Base-by-base conservation (phyloP, 2,888 invertebrate genomes). In the Choreutis nemorana region DNA sequence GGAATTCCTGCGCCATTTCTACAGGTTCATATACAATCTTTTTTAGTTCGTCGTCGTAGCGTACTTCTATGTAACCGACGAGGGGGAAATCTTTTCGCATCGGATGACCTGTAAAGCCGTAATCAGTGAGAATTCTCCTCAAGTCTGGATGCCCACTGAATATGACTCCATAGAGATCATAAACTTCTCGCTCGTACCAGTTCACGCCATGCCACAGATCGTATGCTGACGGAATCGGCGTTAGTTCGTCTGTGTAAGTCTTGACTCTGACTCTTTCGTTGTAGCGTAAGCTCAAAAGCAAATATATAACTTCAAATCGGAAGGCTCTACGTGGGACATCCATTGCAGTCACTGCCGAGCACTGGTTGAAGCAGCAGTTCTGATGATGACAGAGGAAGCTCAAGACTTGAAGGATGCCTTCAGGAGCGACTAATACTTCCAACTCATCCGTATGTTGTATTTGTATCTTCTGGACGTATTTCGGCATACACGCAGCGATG, bases 41-140 rank as follows among this genome's bases (percentile, higher is more conserved):
- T 38, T 77, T 77, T 9, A 71, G 33, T 21, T 65, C 75, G 33
- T 78, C 78, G 33, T 78, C 78, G 31, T 77, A 78, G 9, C 78
- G 59, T 7, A 68, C 55, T 45, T 78, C 78, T 2, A 52, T 60
- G 32, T 77, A 78, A 1, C 78, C 78, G 2, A 60, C 55, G 4
- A 70, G 33, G 1, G 78, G 78, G 32, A 68, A 78, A 36, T 78
- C 78, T 33, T 78, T 78, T 27, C 75, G 50, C 10, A 78, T 36
- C 5, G 79, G 79, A 42, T 80, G 77, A 1, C 79, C 78, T 21
- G 30, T 37, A 28, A 78, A 77, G 0, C 77, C 78, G 29, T 78
- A 78, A 44, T 77, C 77, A 0, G 77, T 77, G 2, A 77, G 47
- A 30, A 77, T 46, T 32, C 77, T 55, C 13, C 77, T 55, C 37